Evolutionary conservation across 2,113 vertebrate species (phyloP).

Genomic region (Sinocyclocheilus anshuiensis): DNA sequence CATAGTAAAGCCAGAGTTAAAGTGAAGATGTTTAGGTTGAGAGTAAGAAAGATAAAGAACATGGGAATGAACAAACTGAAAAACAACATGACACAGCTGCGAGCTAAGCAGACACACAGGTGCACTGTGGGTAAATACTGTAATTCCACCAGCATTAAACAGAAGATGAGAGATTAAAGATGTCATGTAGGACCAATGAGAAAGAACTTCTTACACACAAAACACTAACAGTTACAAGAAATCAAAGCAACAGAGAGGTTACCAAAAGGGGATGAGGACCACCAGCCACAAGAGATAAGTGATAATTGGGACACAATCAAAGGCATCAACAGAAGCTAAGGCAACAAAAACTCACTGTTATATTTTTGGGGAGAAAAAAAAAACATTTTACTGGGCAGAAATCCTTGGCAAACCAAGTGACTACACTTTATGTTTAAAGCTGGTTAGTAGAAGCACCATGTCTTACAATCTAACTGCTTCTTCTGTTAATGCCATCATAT

Average conservation of each 20-base stretch:
- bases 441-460: too few relatives aligned
- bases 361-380: constrained; percentile 1
- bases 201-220: background rate
- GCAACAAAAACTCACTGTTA: background rate
- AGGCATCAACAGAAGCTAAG: background rate
- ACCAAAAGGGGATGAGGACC: background rate
- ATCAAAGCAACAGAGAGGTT: background rate
- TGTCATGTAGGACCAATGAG: background rate
- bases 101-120: background rate
- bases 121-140: constrained; percentile 5
- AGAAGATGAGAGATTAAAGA: background rate
- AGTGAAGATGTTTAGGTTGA: background rate
- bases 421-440: constrained; percentile 14
- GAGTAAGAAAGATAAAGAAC: background rate
- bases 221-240: background rate
- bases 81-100: constrained; percentile 22
- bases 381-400: background rate
- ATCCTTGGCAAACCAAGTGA: background rate
- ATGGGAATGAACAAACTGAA: background rate
- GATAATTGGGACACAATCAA: background rate
- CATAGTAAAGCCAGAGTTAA: background rate
- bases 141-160: constrained; percentile 24
- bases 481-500: too few relatives aligned
- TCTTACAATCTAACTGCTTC: too few relatives aligned
- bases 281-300: background rate